Conservation (phyloP, 2,113 vertebrate species). For the Panurus biarmicus region DNA sequence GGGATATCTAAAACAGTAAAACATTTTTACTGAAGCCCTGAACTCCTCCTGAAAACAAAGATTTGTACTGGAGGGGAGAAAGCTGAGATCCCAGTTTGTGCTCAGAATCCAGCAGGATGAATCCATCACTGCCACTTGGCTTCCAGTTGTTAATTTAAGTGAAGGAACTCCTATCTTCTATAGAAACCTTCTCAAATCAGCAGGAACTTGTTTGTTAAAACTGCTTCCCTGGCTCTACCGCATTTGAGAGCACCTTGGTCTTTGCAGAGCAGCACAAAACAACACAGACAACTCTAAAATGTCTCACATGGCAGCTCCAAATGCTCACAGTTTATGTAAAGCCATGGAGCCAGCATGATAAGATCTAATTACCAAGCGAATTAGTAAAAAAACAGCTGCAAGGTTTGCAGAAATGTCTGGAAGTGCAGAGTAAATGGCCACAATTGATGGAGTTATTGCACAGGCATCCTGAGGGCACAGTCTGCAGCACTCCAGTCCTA, state of each 20-base stretch:
- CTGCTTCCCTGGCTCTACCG: neutral
- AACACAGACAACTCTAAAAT: neutral
- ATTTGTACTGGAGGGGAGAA: neutral
- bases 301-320: conserved; percentile 46
- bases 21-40: neutral
- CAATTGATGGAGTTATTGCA: conserved; percentile 52
- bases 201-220: neutral
- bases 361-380: conserved; percentile 61
- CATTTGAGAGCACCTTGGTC: neutral
- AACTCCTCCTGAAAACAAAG: neutral
- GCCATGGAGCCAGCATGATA: conserved; percentile 56
- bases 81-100: neutral
- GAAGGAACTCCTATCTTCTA: neutral
- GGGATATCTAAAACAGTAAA: neutral
- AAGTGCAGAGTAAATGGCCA: conserved; percentile 38
- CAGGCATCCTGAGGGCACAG: conserved; percentile 52
- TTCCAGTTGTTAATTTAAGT: neutral
- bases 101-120: neutral
- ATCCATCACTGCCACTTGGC: neutral
- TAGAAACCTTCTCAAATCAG: neutral
- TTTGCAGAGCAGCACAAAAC: neutral
- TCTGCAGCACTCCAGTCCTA: conserved; percentile 16
- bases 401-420: conserved; percentile 62
- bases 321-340: conserved; percentile 59
- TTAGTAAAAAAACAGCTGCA: conserved; percentile 59